These are phyloP conservation scores for Cotesia chilonis DNA, from an alignment of 1,140 invertebrate species.

Conservation along the genomic window DNA sequence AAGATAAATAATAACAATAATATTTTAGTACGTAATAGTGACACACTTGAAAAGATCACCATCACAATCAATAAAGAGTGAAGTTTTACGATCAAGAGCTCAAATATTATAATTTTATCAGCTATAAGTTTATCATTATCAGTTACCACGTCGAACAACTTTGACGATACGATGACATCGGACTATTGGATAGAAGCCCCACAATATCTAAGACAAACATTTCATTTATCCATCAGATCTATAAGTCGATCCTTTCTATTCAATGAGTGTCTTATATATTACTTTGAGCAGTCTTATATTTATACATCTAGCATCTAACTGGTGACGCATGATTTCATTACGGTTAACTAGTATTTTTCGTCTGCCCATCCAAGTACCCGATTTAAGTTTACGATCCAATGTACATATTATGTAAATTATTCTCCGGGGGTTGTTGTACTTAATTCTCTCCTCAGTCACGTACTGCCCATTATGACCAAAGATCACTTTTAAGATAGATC, in stretches of 20 bases:
- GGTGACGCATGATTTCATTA: slow-evolving; percentile 43
- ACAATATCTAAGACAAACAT: too few relatives aligned
- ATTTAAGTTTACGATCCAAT: slow-evolving; percentile 36
- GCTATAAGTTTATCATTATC: too few relatives aligned
- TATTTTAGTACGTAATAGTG: too few relatives aligned
- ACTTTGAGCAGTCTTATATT: slow-evolving; percentile 23
- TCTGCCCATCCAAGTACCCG: slow-evolving; percentile 11
- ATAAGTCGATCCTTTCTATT: slow-evolving; percentile 10
- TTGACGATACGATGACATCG: too few relatives aligned
- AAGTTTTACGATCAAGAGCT: too few relatives aligned
- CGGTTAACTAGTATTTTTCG: slow-evolving; percentile 40
- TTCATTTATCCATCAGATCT: not conserved
- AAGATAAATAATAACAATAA: too few relatives aligned
- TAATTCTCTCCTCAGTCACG: slow-evolving; percentile 49
- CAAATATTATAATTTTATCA: too few relatives aligned
- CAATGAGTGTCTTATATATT: not conserved
- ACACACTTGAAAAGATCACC: too few relatives aligned
- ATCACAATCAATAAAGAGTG: too few relatives aligned
- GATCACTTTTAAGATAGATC: slow-evolving; percentile 48
- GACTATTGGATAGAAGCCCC: too few relatives aligned
- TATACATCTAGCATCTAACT: too few relatives aligned
- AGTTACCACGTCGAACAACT: too few relatives aligned
- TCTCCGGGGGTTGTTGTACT: slow-evolving; percentile 36
- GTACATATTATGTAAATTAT: slow-evolving; percentile 55
- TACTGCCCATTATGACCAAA: slow-evolving; percentile 51